These are phyloP conservation scores for Drosophila ercepeae DNA, from an alignment of 1,140 invertebrate genomes.

Conservation along the genomic window DNA sequence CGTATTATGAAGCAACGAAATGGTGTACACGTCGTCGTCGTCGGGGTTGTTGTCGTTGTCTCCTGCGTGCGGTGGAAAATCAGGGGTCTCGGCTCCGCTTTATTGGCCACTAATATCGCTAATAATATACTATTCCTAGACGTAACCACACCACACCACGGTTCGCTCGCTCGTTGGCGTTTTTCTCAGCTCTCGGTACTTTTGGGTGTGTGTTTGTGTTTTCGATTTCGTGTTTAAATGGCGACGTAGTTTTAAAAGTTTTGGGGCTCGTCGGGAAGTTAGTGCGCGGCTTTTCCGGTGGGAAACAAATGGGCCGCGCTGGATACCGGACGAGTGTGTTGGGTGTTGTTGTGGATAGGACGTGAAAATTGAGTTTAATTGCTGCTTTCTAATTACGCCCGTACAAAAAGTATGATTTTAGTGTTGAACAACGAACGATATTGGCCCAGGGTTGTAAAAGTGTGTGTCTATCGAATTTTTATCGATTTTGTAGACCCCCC, in stretches of 20 bases:
- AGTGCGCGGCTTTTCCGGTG: slow-evolving; percentile 39
- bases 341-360: slow-evolving; percentile 62
- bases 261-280: slow-evolving; percentile 19
- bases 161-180: slow-evolving; percentile 23
- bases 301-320: slow-evolving; percentile 28
- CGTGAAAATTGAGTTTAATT: slow-evolving; percentile 74
- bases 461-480: not conserved
- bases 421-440: not conserved
- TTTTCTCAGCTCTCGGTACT: slow-evolving; percentile 1
- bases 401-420: slow-evolving; percentile 35
- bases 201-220: slow-evolving; percentile 59
- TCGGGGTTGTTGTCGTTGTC: slow-evolving; percentile 8
- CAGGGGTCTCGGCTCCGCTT: slow-evolving; percentile 52
- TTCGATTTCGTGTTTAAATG: slow-evolving; percentile 62
- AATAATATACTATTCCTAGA: slow-evolving; percentile 60
- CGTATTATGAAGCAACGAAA: slow-evolving; percentile 20
- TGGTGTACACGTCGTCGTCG: slow-evolving; percentile 31
- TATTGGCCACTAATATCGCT: slow-evolving; percentile 34
- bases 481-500: not conserved
- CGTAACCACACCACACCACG: slow-evolving; percentile 52
- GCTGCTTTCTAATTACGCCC: slow-evolving; percentile 76
- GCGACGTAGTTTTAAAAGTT: slow-evolving; percentile 67
- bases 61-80: slow-evolving; percentile 49
- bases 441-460: not conserved
- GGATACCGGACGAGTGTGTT: slow-evolving; percentile 10